Base-by-base conservation (phyloP, 2,113 vertebrate genomes). In the Osmerus eperlanus region DNA sequence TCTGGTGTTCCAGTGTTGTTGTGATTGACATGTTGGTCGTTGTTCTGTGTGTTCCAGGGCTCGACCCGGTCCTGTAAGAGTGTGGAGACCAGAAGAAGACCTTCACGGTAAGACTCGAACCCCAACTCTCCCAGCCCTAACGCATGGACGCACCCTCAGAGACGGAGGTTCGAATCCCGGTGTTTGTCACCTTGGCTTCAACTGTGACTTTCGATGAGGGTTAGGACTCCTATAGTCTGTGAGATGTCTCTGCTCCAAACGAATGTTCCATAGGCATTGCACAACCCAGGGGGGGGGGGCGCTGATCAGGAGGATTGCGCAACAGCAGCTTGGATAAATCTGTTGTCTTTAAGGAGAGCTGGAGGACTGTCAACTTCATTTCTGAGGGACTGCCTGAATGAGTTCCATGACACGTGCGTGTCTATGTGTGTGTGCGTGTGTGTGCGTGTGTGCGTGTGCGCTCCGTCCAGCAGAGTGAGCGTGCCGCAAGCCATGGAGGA, bases 401-500 rank as follows among this genome's bases (percentile, higher is more conserved):
- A 13, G 12, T 66, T 15, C 8, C 3, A 28, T 4, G 15, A 18
- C 19, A 3, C 36, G 14, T 36, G 15, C 13, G 36, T 52, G 13
- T 28, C 3, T 16, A 4, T 62, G 19, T 62, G 32, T 53, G 36
- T 52, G 52, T 59, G n/a, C 16, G 8, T 58, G 12, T 62, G 15
- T 19, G 23, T 16, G n/a, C n/a, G n/a, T n/a, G n/a, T n/a, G n/a
- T n/a, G n/a, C n/a, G n/a, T n/a, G n/a, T n/a, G n/a, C n/a, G 12
- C 18, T 23, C 12, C 2, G 8, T 41, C 25, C 64, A 95, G 94
- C 85, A 94, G 90, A 76, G 87, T 93, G 76, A 95, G 94, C 62
- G 84, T 94, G 84, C 92, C 91, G 2, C 90, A 84, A 9, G 82
- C 90, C 89, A 93, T 93, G 93, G 97, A 98, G 90, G 96, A 95